phyloP scores from a whole-genome alignment of 2,797 vertebrate species.

The Setipinna tenuifilis region DNA sequence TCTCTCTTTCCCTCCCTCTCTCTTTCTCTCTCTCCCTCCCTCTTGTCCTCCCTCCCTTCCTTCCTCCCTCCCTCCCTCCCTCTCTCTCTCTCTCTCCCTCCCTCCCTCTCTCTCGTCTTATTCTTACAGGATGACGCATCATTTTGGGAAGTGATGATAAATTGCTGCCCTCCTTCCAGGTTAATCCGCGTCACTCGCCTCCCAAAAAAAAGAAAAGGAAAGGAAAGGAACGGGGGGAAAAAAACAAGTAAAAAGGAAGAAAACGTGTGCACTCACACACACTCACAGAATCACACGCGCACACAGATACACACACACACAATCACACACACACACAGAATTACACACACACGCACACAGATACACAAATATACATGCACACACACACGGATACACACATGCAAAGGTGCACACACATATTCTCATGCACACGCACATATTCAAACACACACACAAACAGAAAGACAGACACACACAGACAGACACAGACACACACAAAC shows the following conservation, averaged over 20 bases:
- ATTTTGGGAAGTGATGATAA: slow-evolving; percentile 19
- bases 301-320: not conserved
- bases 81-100: slow-evolving; percentile 33
- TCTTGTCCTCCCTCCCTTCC: slow-evolving; percentile 30
- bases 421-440: not conserved
- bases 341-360: not conserved
- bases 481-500: not conserved
- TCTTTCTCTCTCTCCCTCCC: slow-evolving; percentile 27
- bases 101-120: slow-evolving; percentile 26
- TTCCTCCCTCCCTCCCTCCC: not conserved
- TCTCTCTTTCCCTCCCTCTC: slow-evolving; percentile 33
- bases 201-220: not conserved
- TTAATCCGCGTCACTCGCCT: slow-evolving; percentile 6
- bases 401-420: not conserved
- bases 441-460: not conserved
- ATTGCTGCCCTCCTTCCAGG: not conserved
- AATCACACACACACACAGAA: not conserved
- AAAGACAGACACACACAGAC: not conserved
- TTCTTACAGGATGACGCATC: slow-evolving; percentile 20
- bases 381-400: no score
- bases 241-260: not conserved
- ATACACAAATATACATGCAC: no score
- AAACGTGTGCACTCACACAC: not conserved
- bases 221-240: not conserved
- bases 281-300: not conserved